Base-by-base conservation (phyloP, 2,113 vertebrate genomes). In the Caranx ignobilis region DNA sequence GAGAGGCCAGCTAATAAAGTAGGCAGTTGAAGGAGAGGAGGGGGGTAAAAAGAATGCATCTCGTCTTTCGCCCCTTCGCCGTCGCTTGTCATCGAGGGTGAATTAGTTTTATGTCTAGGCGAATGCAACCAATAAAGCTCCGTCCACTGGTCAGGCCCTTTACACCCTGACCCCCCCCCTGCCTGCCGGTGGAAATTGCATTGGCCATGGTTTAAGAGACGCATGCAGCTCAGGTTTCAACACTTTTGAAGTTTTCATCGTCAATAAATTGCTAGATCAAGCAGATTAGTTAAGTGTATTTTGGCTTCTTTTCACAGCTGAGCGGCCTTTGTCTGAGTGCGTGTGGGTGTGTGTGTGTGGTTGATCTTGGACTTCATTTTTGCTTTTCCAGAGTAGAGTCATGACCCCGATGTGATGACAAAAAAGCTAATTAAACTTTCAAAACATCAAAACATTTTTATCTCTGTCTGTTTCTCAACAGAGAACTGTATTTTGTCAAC, bases 231-330 rank as follows among this genome's bases (percentile, higher is more conserved):
- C 86, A 55, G 47, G 88, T 94, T 94, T 90, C 92, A 70, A 12
- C 21, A 50, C 73, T 84, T 94, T 94, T 94, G 92, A 94, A 94
- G 90, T 90, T 92, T 94, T 91, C 88, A 91, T 89, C 64, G 82
- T 91, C 91, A 87, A 91, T 95, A 93, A 95, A 95, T 91, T 91
- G 90, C 82, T 32, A 89, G 89, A 93, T 95, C 91, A 92, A 91
- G 90, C 84, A 92, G 91, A 93, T 94, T 93, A 89, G 90, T 91
- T 89, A 82, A 93, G 92, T 95, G 88, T 93, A 88, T 92, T 94
- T 94, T 94, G 91, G 90, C 86, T 88, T 84, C 89, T 91, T 91
- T 91, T 90, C 88, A 91, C 90, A 90, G 86, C 87, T 81, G 84
- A 60, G 37, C 13, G 64, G 85, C 81, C 81, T 66, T 37, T 76